A percentile compares a stretch with the other conserved stretches of the same genome.
Conservation (phyloP, 1,140 invertebrate species). For the Lutraria rhynchaena region DNA sequence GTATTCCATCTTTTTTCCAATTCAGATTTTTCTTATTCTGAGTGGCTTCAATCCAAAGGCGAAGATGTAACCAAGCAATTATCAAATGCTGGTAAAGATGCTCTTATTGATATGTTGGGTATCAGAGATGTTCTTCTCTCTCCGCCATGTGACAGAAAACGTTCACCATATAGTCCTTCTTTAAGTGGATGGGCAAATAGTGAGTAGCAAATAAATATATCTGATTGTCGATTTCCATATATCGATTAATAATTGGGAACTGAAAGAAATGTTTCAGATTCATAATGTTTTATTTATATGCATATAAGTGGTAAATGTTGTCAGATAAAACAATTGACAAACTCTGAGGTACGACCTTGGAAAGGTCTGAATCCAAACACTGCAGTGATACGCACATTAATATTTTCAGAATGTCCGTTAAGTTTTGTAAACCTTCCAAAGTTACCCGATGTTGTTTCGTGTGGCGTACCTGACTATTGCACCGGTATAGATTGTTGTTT, state of each 20-base stretch:
- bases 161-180: conserved; percentile 63
- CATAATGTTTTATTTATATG: too few species aligned
- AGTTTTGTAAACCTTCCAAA: conserved; percentile 19
- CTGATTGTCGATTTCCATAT: too few species aligned
- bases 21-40: conserved; percentile 60
- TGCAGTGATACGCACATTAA: too few species aligned
- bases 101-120: conserved; percentile 63
- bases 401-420: conserved; percentile 45
- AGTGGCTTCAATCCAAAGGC: conserved; percentile 46
- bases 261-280: too few species aligned
- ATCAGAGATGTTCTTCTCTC: conserved; percentile 58
- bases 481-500: conserved; percentile 41
- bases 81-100: conserved; percentile 47
- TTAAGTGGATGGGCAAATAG: conserved; percentile 68
- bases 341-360: too few species aligned
- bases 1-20: too few species aligned
- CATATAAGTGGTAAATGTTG: too few species aligned
- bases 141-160: conserved; percentile 61
- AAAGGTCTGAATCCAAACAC: too few species aligned
- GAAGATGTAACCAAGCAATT: conserved; percentile 28
- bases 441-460: background rate
- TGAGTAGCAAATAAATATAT: too few species aligned
- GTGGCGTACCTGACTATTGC: conserved; percentile 30
- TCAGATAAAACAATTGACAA: background rate
- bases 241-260: too few species aligned